These are phyloP conservation scores for Drosophila kanapiae DNA, from an alignment of 1,140 invertebrate species.

Conservation along the genomic window DNA sequence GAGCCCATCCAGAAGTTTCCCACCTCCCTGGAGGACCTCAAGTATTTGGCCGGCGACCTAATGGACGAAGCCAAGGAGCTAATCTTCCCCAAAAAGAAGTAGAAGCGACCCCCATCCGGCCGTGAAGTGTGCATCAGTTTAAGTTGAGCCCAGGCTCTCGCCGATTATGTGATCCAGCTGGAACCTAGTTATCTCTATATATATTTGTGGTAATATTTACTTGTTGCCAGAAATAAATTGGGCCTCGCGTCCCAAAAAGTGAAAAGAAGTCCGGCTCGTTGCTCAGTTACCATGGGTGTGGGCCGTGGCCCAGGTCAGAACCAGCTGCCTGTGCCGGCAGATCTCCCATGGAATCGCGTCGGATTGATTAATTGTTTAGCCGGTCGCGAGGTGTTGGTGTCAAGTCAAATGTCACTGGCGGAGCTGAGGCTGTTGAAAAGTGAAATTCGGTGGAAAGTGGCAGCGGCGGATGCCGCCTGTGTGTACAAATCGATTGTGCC, in stretches of 20 bases:
- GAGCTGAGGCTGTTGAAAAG: slow-evolving; percentile 52
- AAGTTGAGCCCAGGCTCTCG: slow-evolving; percentile 23
- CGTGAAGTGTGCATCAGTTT: slow-evolving; percentile 42
- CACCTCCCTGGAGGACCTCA: slow-evolving; percentile 73
- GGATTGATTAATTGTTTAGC: slow-evolving; percentile 63
- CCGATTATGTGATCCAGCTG: slow-evolving; percentile 35
- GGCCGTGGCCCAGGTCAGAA: slow-evolving; percentile 32
- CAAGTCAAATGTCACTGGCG: slow-evolving; percentile 69
- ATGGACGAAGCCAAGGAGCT: slow-evolving; percentile 77
- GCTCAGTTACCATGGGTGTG: slow-evolving; percentile 25
- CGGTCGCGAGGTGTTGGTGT: slow-evolving; percentile 28
- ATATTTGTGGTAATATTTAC: slow-evolving; percentile 12
- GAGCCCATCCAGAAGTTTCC: slow-evolving; percentile 80
- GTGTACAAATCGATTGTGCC: slow-evolving; percentile 68
- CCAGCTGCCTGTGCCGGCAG: slow-evolving; percentile 1
- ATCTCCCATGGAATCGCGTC: slow-evolving; percentile 9
- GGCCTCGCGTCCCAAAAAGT: slow-evolving; percentile 48
- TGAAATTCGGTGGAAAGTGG: slow-evolving; percentile 62
- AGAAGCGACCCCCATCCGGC: slow-evolving; percentile 17
- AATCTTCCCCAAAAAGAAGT: slow-evolving; percentile 77
- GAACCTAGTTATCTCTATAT: slow-evolving; percentile 27
- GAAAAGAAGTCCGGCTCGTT: slow-evolving; percentile 30
- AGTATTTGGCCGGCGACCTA: slow-evolving; percentile 67
- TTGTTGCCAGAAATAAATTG: slow-evolving; percentile 48
- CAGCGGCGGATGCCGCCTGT: slow-evolving; percentile 9